Conservation (phyloP, 2,113 vertebrate genomes). For the Planiliza haematocheilus region DNA sequence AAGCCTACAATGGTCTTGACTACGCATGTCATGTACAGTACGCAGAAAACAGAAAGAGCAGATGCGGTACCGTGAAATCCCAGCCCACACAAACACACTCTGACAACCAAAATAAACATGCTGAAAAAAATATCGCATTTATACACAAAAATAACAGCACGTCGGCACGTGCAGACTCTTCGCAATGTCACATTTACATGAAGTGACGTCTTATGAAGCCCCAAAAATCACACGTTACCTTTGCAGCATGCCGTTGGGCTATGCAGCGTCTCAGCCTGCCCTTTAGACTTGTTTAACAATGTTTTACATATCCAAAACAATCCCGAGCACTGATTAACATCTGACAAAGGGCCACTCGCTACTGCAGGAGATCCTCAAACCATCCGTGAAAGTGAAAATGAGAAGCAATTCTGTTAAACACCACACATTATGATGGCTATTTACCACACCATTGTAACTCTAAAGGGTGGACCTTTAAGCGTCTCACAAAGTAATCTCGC, state of each 20-base stretch:
- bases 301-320: constrained; percentile 74
- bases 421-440: constrained; percentile 73
- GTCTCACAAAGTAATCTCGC: constrained; percentile 79
- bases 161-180: constrained; percentile 44
- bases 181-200: constrained; percentile 18
- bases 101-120: constrained; percentile 71
- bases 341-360: constrained; percentile 71
- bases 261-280: constrained; percentile 54
- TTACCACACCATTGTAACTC: constrained; percentile 77
- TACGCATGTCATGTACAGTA: constrained; percentile 29
- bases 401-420: constrained; percentile 78
- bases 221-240: constrained; percentile 35
- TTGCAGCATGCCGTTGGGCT: constrained; percentile 54
- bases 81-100: constrained; percentile 54
- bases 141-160: constrained; percentile 62
- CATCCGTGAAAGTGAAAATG: constrained; percentile 82
- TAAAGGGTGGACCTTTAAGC: constrained; percentile 75
- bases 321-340: constrained; percentile 77
- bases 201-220: constrained; percentile 32
- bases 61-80: constrained; percentile 52
- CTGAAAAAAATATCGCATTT: constrained; percentile 44
- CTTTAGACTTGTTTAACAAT: constrained; percentile 74
- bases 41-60: constrained; percentile 38
- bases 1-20: constrained; percentile 28
- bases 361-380: constrained; percentile 72